phyloP scores from a whole-genome alignment of 2,888 invertebrate genomes.

The Omphaloscelis lunosa region DNA sequence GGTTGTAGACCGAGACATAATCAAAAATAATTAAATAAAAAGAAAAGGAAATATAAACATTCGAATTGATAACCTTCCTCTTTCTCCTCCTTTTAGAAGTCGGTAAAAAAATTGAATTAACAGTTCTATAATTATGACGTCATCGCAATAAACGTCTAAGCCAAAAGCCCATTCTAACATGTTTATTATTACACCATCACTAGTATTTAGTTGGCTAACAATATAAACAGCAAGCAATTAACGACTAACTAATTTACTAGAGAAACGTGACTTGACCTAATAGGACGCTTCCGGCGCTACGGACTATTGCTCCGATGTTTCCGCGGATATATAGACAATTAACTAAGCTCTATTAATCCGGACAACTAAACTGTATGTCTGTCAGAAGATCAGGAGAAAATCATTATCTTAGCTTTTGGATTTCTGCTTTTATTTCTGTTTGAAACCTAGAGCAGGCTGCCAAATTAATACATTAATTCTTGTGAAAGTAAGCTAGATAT shows the following conservation, averaged over 20 bases:
- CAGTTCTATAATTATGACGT: constrained; percentile 7
- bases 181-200: constrained; percentile 38
- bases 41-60: no score
- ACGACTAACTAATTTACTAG: constrained; percentile 59
- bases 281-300: constrained; percentile 32
- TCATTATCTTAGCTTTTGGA: background rate
- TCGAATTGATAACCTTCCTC: no score
- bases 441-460: background rate
- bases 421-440: background rate
- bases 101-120: background rate
- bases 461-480: background rate
- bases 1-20: background rate
- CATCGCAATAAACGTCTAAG: background rate
- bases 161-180: constrained; percentile 17
- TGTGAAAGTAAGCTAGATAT: background rate
- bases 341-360: constrained; percentile 44
- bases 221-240: constrained; percentile 54
- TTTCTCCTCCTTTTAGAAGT: no score
- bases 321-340: constrained; percentile 52
- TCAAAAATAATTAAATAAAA: background rate
- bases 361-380: constrained; percentile 21
- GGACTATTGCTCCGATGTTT: constrained; percentile 31
- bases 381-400: constrained; percentile 2
- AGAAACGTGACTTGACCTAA: constrained; percentile 65
- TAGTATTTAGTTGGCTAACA: constrained; percentile 39